These are phyloP conservation scores for Quadroppia sp. DNA, from an alignment of 2,888 invertebrate species.

Conservation along the genomic window DNA sequence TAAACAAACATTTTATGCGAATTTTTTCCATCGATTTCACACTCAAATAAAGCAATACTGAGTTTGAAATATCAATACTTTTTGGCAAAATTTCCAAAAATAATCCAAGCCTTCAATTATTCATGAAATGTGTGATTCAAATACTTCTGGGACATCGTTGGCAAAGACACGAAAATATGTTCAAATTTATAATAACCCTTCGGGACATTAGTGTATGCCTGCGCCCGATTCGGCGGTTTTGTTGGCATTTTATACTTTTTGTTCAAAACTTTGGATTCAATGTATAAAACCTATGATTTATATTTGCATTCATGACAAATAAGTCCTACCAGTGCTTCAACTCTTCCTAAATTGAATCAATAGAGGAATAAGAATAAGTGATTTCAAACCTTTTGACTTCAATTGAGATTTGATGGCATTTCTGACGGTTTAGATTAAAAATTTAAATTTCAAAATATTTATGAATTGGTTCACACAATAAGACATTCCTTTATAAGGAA, in stretches of 20 bases:
- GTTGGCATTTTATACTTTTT: not conserved
- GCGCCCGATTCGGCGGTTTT: not conserved
- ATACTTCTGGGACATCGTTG: constrained; percentile 20
- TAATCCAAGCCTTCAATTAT: constrained; percentile 24
- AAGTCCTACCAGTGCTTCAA: not conserved
- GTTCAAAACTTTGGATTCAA: not conserved
- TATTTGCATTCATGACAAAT: constrained; percentile 26
- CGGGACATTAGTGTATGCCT: constrained; percentile 4
- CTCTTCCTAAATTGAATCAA: constrained; percentile 10
- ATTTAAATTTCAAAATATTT: not conserved
- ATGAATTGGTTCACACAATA: not conserved
- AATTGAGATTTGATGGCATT: constrained; percentile 23
- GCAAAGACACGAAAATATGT: constrained; percentile 26
- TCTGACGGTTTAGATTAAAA: constrained; percentile 2
- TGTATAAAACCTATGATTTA: not conserved
- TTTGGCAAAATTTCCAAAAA: not conserved
- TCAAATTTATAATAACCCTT: constrained; percentile 15
- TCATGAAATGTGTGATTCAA: constrained; percentile 21
- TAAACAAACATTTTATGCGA: constrained; percentile 21
- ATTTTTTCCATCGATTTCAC: not conserved
- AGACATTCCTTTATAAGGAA: not conserved
- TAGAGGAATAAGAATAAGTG: not conserved
- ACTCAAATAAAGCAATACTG: not conserved
- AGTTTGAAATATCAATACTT: not conserved
- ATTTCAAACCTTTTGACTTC: not conserved